Conservation (phyloP, 2,797 vertebrate genomes). For the Alauda arvensis region DNA sequence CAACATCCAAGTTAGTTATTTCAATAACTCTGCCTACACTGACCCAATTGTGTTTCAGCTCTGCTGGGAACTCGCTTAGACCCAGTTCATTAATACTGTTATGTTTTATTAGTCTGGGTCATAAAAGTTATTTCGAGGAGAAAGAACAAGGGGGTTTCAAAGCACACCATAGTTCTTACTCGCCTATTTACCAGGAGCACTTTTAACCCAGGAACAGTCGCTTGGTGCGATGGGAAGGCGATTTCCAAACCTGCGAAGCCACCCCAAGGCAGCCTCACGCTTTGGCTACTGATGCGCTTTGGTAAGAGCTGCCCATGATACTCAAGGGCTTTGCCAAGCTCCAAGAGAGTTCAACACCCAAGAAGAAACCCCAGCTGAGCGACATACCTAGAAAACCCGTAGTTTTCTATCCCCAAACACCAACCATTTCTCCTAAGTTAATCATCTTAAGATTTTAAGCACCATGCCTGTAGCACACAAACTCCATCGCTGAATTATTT, state of each 20-base stretch:
- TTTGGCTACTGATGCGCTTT: neutral
- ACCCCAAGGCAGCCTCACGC: neutral
- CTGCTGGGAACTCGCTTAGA: neutral
- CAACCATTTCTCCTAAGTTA: neutral
- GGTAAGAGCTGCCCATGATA: neutral
- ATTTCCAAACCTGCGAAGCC: neutral
- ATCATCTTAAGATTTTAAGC: neutral
- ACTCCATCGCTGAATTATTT: neutral
- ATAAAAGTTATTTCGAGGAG: neutral
- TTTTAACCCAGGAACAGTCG: neutral
- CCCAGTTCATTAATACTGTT: neutral
- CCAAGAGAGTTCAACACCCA: neutral
- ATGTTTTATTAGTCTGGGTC: neutral
- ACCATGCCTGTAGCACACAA: neutral
- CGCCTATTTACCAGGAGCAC: neutral
- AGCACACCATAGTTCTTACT: rapidly evolving
- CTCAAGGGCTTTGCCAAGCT: neutral
- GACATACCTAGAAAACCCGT: rapidly evolving
- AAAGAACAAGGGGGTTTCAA: neutral
- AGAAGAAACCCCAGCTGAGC: neutral
- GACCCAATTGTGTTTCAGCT: constrained; percentile 19
- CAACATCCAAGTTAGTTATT: constrained; percentile 23
- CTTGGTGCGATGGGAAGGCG: rapidly evolving
- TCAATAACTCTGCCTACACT: constrained; percentile 23
- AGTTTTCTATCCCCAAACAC: neutral